Percentiles rank a stretch among this genome's conserved stretches.
These are phyloP conservation scores for Sternarchorhynchus goeldii DNA, from an alignment of 2,797 vertebrate species.

Conservation along the genomic window DNA sequence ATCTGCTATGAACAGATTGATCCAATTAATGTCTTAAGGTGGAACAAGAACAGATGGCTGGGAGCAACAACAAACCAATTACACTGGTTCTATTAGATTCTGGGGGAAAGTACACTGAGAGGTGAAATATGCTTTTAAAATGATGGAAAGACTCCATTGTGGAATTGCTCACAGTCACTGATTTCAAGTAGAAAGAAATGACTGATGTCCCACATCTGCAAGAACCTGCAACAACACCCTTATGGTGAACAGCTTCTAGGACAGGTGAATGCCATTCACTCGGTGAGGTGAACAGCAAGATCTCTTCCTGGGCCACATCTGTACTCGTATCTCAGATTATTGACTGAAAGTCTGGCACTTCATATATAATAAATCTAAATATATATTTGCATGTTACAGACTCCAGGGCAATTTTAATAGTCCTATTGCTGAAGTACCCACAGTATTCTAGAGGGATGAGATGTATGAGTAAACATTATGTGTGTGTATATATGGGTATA, in stretches of 20 bases:
- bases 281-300: background rate
- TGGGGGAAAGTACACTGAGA: slow-evolving; percentile 1
- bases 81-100: background rate
- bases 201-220: background rate
- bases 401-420: background rate
- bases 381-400: background rate
- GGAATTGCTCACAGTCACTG: background rate
- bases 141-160: slow-evolving; percentile 8
- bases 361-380: background rate
- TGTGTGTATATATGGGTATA: background rate
- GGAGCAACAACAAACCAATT: slow-evolving; percentile 6
- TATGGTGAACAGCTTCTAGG: background rate
- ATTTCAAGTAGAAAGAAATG: background rate
- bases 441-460: background rate
- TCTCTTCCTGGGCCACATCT: background rate
- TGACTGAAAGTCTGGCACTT: background rate
- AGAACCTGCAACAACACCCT: background rate
- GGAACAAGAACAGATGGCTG: slow-evolving; percentile 36
- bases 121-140: background rate
- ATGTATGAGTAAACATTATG: background rate
- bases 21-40: slow-evolving; percentile 45
- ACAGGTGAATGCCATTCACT: too few species aligned
- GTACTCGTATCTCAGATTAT: background rate
- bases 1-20: slow-evolving; percentile 54
- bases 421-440: background rate